Evolutionary conservation across 2,888 invertebrate genomes (phyloP).

Genomic region (Drosophila helvetica): DNA sequence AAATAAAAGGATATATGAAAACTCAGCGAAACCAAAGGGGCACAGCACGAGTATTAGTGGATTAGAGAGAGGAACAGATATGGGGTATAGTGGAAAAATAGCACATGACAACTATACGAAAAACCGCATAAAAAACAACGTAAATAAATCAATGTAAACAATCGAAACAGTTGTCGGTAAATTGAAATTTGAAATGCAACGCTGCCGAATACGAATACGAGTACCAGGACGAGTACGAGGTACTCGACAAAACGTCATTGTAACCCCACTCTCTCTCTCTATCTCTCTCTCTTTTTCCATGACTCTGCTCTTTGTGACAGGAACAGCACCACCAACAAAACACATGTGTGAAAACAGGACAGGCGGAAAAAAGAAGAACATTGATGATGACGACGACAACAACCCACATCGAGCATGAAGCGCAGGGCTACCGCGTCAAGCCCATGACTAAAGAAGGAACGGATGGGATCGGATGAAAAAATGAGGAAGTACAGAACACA

Average conservation of each 20-base stretch:
- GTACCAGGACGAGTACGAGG: neutral
- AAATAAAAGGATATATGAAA: constrained; percentile 36
- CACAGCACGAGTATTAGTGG: constrained; percentile 69
- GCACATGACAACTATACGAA: constrained; percentile 54
- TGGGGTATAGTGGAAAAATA: constrained; percentile 2
- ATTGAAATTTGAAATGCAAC: constrained; percentile 79
- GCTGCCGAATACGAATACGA: constrained; percentile 37
- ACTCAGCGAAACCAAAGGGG: constrained; percentile 54
- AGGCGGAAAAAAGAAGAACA: constrained; percentile 36
- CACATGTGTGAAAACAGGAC: constrained; percentile 47
- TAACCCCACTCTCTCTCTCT: constrained; percentile 2
- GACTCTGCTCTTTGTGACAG: constrained; percentile 28
- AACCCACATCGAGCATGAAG: constrained; percentile 11
- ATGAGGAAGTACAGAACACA: constrained; percentile 21
- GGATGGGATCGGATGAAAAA: constrained; percentile 17
- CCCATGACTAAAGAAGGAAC: constrained; percentile 12
- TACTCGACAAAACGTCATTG: constrained; percentile 4
- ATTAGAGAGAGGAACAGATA: constrained; percentile 53
- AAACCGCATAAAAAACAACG: constrained; percentile 77
- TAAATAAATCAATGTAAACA: constrained; percentile 79
- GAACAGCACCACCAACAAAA: constrained; percentile 24
- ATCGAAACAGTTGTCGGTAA: constrained; percentile 81
- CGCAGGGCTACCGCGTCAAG: constrained; percentile 19
- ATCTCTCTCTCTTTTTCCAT: neutral
- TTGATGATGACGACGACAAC: constrained; percentile 25